Base-by-base conservation (phyloP, 2,797 vertebrate genomes). In the Cephalopachus bancanus region DNA sequence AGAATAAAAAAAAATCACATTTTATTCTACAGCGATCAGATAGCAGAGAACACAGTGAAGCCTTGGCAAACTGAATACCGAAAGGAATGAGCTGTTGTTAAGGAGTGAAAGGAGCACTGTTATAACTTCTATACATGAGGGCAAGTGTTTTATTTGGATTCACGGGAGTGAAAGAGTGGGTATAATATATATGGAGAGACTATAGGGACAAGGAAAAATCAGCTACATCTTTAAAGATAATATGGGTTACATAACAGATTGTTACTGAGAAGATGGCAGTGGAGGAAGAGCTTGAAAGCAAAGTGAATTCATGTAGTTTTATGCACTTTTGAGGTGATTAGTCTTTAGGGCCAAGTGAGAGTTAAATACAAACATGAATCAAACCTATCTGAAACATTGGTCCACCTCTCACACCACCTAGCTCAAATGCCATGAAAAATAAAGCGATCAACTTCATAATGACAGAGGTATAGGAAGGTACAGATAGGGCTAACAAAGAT, bases 401-500 rank as follows among this genome's bases (percentile, higher is more conserved):
- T 55, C n/a, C 9, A 44, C 1, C 12, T 2, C 37, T 6, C 10
- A 10, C 3, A 3, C 24, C 3, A 44, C 44, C 51, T n/a, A 60
- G 37, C 20, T 78, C 20, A 88, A 78, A 78, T 72, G 37, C 37
- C n/a, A 0, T 71, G 20, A 37, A 69, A 20, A 72, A 28, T 8
- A 87, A 67, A 78, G 19, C 30, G 24, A 24, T 59, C 20, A 79
- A 20, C 3, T 1, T 6, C 10, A n/a, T 59, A 55, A 15, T 3
- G 49, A 11, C 10, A 64, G 20, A 65, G 30, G 33, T 14, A 17
- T 30, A 71, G 28, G 15, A 69, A 8, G 19, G 2, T 30, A 26
- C 10, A 69, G 44, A 75, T 57, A 28, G 1, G 4, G 0, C 75
- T 81, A 44, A 75, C 4, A 51, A 85, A 62, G 51, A 24, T 24